phyloP scores from a whole-genome alignment of 2,797 vertebrate genomes.

The Oceanodroma leucorhoa region DNA sequence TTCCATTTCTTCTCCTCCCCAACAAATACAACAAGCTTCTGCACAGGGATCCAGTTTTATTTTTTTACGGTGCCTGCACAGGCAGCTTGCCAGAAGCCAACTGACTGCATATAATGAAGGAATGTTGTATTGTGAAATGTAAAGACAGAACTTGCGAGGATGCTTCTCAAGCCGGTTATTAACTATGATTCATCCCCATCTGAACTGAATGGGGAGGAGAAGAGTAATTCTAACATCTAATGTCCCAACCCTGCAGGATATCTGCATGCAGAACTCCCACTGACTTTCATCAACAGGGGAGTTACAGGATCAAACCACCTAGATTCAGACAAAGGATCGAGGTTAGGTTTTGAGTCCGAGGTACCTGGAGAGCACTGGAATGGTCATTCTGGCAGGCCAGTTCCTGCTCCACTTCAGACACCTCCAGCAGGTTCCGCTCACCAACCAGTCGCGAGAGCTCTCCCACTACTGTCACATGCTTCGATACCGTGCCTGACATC shows the following conservation, averaged over 20 bases:
- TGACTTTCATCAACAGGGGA: not conserved
- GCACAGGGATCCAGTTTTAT: not conserved
- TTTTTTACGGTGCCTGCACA: not conserved
- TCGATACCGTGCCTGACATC: conserved; percentile 96
- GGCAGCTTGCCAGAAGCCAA: not conserved
- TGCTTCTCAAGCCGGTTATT: conserved; percentile 18
- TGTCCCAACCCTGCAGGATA: not conserved
- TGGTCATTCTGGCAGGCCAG: conserved; percentile 95
- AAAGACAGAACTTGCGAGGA: not conserved
- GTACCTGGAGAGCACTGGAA: conserved; percentile 90
- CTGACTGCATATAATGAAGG: not conserved
- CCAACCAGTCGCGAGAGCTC: conserved; percentile 91
- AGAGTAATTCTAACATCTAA: not conserved
- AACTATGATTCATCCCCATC: conserved; percentile 4
- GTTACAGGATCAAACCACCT: fast-evolving
- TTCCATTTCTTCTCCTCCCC: not conserved
- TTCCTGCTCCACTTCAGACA: conserved; percentile 95
- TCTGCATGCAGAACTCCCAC: not conserved
- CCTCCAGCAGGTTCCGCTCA: conserved; percentile 91
- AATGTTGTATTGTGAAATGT: not conserved
- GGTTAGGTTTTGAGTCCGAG: fast-evolving
- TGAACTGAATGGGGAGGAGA: not conserved
- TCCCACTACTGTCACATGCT: conserved; percentile 95
- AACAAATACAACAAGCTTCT: not conserved
- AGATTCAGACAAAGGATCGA: fast-evolving